Percentiles rank a stretch among this genome's conserved stretches.
These are phyloP conservation scores for Sebastes trivittatus DNA, from an alignment of 2,797 vertebrate species.

Conservation along the genomic window DNA sequence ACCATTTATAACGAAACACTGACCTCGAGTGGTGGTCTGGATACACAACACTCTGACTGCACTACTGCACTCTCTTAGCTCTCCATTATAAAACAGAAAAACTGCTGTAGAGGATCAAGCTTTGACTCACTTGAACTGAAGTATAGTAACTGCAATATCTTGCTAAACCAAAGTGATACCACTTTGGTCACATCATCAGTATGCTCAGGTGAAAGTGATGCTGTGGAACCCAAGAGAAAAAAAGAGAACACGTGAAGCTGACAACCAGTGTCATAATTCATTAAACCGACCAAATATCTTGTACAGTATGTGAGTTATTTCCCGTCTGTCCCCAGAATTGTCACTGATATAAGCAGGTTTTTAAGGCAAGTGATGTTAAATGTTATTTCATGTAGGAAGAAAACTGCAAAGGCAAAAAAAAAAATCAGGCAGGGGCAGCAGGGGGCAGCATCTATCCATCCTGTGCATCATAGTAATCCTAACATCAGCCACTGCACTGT, in stretches of 20 bases:
- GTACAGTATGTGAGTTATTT: neutral
- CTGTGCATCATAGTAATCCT: neutral
- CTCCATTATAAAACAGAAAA: neutral
- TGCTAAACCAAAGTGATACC: neutral
- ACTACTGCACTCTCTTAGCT: neutral
- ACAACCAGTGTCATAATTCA: neutral
- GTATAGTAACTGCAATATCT: neutral
- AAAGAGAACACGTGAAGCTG: neutral
- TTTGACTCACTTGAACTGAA: neutral
- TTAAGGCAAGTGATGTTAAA: neutral
- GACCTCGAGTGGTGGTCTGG: slow-evolving; percentile 53
- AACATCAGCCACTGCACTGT: neutral
- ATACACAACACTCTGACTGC: neutral
- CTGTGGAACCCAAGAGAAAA: neutral
- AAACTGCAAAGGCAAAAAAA: neutral
- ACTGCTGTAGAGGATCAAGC: neutral
- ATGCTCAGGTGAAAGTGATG: neutral
- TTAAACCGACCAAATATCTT: neutral
- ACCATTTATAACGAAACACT: slow-evolving; percentile 47
- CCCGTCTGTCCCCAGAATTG: fast-evolving
- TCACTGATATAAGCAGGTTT: neutral
- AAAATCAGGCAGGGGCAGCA: slow-evolving; percentile 44
- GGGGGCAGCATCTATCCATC: slow-evolving; percentile 74
- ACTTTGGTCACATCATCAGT: neutral
- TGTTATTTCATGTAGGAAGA: neutral